Evolutionary conservation across 2,888 invertebrate species (phyloP), one percentile per base, ranked within the genome.

Genomic region (Heliconius charithonia): DNA sequence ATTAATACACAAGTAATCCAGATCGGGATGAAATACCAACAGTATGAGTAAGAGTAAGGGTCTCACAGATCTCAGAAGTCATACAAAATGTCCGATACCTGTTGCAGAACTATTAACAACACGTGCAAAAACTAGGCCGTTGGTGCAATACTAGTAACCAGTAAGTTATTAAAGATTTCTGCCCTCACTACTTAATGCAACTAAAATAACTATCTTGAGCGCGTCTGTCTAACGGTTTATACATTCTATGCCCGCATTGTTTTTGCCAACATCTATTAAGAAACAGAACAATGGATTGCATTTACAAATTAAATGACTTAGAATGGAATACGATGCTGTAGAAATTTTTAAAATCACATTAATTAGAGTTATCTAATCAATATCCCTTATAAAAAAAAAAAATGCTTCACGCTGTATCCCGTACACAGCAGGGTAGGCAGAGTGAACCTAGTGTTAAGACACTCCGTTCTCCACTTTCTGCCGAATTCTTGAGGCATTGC

Each of bases 71-170:
- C 65, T 66, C 10, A 77, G 77, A 70, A 75, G n/a, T 80, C 66
- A 37, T 75, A 81, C 76, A 82, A 82, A 86, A 87, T 84, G 86
- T 87, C 88, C 88, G 88, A 89, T 90, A 90, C 85, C 85, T 80
- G 81, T 92, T 92, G 90, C 90, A 84, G 92, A 91, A 91, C 84
- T 85, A 85, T 87, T 37, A 72, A 72, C 82, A 88, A 88, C 93
- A 93, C 93, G 92, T 93, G 93, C 91, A 83, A 91, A 91, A 93
- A 89, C 85, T 89, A 88, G 91, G 90, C 85, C 90, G 87, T 85
- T 93, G 93, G 89, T 90, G 90, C 90, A 94, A 93, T 89, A 87
- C 84, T 80, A 80, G 82, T 85, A 85, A 85, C 85, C 83, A 89
- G 81, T 83, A 81, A 85, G 87, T 89, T 91, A 90, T 90, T 91